These are phyloP conservation scores for Stichodactyla mertensii DNA, from an alignment of 64 coral and sea anemone species.

Conservation along the genomic window DNA sequence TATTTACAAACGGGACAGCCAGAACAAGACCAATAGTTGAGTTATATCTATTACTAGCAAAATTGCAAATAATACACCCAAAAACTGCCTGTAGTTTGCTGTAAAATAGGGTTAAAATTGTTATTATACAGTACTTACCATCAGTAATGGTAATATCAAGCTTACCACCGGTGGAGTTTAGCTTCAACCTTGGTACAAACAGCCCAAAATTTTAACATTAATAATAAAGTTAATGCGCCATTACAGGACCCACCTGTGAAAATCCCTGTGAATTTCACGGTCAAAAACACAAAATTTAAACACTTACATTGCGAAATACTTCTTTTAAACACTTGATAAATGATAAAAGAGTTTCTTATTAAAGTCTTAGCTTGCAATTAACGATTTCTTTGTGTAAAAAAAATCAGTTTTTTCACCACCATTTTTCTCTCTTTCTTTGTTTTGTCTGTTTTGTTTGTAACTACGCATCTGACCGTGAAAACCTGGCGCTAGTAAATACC, in stretches of 20 bases:
- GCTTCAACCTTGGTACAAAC: constrained; percentile 7
- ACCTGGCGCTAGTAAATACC: background rate
- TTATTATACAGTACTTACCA: background rate
- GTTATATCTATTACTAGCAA: too few relatives aligned
- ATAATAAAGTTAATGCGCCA: background rate
- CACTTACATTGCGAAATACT: background rate
- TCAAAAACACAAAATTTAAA: background rate
- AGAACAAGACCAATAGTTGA: too few relatives aligned
- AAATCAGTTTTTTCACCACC: background rate
- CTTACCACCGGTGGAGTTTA: constrained; percentile 17
- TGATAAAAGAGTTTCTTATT: background rate
- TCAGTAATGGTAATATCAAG: constrained; percentile 15
- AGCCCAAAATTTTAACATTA: background rate
- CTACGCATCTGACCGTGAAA: background rate
- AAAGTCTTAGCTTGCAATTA: background rate
- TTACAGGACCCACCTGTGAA: background rate
- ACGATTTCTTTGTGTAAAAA: background rate
- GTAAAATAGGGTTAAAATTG: too few relatives aligned
- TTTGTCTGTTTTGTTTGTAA: background rate
- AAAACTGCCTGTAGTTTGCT: too few relatives aligned
- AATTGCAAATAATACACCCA: too few relatives aligned
- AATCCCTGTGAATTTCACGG: background rate
- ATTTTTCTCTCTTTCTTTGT: background rate
- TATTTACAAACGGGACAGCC: too few relatives aligned
- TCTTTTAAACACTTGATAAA: background rate